Evolutionary conservation across 2,113 vertebrate species (phyloP), one percentile per base, ranked within the genome.

Genomic region (Ictalurus furcatus): DNA sequence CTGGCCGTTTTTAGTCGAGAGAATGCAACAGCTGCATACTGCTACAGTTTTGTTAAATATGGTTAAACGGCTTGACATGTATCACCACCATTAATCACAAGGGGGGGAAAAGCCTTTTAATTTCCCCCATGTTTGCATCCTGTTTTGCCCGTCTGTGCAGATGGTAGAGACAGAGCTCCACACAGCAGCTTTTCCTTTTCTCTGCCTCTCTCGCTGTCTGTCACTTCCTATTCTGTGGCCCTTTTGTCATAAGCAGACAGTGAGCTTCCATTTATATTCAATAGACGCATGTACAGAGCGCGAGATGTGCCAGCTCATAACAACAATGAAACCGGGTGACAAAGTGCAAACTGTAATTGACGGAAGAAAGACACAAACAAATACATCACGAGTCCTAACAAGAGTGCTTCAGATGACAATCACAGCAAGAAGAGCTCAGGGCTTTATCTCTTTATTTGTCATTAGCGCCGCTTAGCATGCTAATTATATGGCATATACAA

Each of bases 31-130:
- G 93, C 95, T 95, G 94, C 93, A 93, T 94, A 93, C 92, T 90
- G 93, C 90, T 93, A 90, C 83, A 85, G 92, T 92, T 84, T 86
- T 91, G 91, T 93, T 94, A 95, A 94, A 95, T 94, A 94, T 93
- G 94, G 92, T 93, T 91, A 94, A 95, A 93, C 90, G 92, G 93
- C 93, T 95, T 93, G 94, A 95, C 93, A 91, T 93, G 94, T 94
- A 94, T 95, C 93, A 91, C 92, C 89, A 90, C 91, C 92, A 94
- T 95, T 94, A 94, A 95, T 96, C 93, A 95, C 92, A 93, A 93
- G 48, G 48, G 48, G 48, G 48, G 92, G 89, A 92, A 91, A 90
- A 87, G 90, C 90, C 86, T 63, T 93, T 91, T 94, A 91, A 92
- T 94, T 94, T 92, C 92, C 92, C 93, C 92, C 92, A 93, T 94